phyloP scores from a whole-genome alignment of 2,888 invertebrate species.

The Boloria selene region DNA sequence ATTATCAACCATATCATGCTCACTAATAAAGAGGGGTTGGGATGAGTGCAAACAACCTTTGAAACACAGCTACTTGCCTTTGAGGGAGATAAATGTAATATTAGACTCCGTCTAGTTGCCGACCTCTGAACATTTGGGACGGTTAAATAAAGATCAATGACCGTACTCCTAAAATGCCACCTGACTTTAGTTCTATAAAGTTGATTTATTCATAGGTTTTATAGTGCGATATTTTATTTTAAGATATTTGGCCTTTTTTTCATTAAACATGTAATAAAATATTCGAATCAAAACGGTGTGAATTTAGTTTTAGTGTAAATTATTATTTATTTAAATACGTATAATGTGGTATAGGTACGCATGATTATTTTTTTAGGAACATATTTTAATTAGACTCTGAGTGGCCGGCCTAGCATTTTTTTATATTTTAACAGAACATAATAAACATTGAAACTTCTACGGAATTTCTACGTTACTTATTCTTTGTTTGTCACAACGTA shows the following conservation, averaged over 20 bases:
- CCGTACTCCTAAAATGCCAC: constrained; percentile 57
- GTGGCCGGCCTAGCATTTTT: too few species aligned
- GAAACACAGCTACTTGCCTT: constrained; percentile 50
- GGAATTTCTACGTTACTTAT: too few species aligned
- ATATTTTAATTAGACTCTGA: too few species aligned
- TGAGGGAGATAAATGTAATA: constrained; percentile 55
- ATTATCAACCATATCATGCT: background rate
- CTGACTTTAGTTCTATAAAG: constrained; percentile 49
- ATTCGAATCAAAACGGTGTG: too few species aligned
- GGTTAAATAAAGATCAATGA: constrained; percentile 72
- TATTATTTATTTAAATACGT: too few species aligned
- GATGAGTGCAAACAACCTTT: constrained; percentile 51
- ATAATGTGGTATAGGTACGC: too few species aligned
- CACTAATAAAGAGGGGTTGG: constrained; percentile 17
- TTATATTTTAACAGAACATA: too few species aligned
- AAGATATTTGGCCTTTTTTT: too few species aligned
- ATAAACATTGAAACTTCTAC: too few species aligned
- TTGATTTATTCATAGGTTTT: constrained; percentile 10
- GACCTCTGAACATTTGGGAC: constrained; percentile 47
- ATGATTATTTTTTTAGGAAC: too few species aligned
- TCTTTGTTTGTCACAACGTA: background rate
- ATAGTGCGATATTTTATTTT: background rate
- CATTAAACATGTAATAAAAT: too few species aligned
- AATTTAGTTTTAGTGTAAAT: too few species aligned
- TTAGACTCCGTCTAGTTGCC: constrained; percentile 52